Conservation (phyloP, 2,797 vertebrate genomes). For the Rhabdophis nuchalis region DNA sequence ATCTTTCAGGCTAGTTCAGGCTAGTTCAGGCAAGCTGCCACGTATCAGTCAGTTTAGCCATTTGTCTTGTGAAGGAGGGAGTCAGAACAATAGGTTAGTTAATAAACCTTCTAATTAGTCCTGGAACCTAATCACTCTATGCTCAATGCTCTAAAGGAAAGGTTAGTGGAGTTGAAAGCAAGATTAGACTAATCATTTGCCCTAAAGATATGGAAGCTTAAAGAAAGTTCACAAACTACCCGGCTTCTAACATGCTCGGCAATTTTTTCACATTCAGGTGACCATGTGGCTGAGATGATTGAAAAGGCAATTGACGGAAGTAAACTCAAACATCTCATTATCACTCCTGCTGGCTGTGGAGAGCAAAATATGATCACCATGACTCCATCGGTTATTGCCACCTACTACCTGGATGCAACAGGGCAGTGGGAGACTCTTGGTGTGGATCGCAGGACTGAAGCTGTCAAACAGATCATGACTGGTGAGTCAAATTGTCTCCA, state of each 20-base stretch:
- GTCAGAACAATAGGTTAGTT: too few species aligned
- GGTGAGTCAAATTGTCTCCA: constrained; percentile 62
- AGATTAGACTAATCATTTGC: background rate
- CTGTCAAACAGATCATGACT: constrained; percentile 73
- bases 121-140: background rate
- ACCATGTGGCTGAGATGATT: constrained; percentile 69
- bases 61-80: too few species aligned
- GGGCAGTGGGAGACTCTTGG: constrained; percentile 81
- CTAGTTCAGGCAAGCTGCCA: too few species aligned
- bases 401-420: constrained; percentile 82
- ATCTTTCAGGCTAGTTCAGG: too few species aligned
- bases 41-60: too few species aligned
- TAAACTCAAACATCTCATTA: constrained; percentile 78
- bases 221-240: background rate
- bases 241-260: background rate
- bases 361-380: constrained; percentile 84
- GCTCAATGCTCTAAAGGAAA: background rate
- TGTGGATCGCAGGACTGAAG: constrained; percentile 57
- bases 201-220: background rate
- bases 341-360: constrained; percentile 76
- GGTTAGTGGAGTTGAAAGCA: background rate
- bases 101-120: background rate
- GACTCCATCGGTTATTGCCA: constrained; percentile 82
- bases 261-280: constrained; percentile 45
- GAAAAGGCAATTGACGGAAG: constrained; percentile 74